phyloP scores from a whole-genome alignment of 92 coral and sea anemone genomes.

The Phenganax subtilis region DNA sequence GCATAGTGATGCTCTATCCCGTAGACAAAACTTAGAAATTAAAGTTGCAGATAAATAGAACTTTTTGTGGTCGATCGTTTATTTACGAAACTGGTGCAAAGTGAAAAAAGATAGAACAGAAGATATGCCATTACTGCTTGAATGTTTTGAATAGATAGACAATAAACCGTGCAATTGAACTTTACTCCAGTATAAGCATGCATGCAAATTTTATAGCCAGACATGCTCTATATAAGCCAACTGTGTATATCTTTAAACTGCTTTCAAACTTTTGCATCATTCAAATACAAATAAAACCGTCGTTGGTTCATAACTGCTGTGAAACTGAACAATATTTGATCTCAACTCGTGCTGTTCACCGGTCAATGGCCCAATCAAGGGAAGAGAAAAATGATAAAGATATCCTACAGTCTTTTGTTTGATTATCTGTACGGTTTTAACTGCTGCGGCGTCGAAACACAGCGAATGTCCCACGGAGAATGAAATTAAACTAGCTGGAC shows the following conservation, averaged over 20 bases:
- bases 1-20: neutral
- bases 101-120: neutral
- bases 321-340: constrained; percentile 20
- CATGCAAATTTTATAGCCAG: neutral
- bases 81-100: neutral
- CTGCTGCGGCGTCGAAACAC: constrained; percentile 24
- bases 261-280: constrained; percentile 26
- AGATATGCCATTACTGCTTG: neutral
- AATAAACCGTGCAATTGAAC: too few relatives aligned
- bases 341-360: constrained; percentile 18
- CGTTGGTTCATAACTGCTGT: constrained; percentile 32
- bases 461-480: constrained; percentile 32
- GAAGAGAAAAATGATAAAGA: constrained; percentile 13
- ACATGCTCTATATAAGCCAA: constrained; percentile 11
- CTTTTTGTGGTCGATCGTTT: constrained; percentile 1
- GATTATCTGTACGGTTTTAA: constrained; percentile 32
- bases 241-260: constrained; percentile 29
- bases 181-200: too few relatives aligned
- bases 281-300: constrained; percentile 22
- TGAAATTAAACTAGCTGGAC: constrained; percentile 33
- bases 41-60: neutral
- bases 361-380: constrained; percentile 37
- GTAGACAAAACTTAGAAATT: neutral
- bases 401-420: constrained; percentile 28
- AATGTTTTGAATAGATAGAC: too few relatives aligned